phyloP scores from a whole-genome alignment of 2,888 invertebrate species.

The Lucinisca nassula region DNA sequence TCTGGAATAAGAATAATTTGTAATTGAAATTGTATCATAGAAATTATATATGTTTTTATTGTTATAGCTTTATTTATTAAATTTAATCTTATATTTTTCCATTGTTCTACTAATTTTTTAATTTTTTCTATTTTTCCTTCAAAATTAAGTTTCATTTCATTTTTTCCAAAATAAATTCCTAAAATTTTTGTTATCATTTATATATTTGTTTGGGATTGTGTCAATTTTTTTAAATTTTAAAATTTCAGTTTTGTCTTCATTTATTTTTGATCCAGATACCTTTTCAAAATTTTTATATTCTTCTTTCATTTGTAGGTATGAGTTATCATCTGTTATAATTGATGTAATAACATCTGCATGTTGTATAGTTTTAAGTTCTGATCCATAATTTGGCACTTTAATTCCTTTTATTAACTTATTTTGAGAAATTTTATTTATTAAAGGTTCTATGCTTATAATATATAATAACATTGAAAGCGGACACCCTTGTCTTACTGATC shows the following conservation, averaged over 20 bases:
- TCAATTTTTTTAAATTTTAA: neutral
- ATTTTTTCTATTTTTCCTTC: neutral
- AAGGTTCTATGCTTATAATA: neutral
- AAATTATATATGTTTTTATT: neutral
- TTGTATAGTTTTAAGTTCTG: neutral
- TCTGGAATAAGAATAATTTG: neutral
- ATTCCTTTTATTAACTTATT: slow-evolving; percentile 2
- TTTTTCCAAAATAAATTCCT: neutral
- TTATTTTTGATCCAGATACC: slow-evolving; percentile 34
- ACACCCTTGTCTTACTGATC: slow-evolving; percentile 22
- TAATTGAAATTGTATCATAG: neutral
- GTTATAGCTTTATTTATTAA: neutral
- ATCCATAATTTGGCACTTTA: neutral
- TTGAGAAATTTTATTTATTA: neutral
- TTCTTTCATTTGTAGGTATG: neutral
- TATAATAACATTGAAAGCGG: slow-evolving; percentile 20
- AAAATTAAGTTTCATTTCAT: neutral
- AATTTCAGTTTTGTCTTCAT: slow-evolving; percentile 17
- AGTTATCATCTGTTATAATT: neutral
- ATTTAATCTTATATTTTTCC: neutral
- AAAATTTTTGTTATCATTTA: neutral
- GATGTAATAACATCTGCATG: slow-evolving; percentile 17
- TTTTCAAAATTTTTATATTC: neutral
- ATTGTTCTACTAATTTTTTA: neutral
- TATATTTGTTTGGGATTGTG: neutral